A percentile compares a stretch with the other conserved stretches of the same genome.
Conservation (phyloP, 1,140 invertebrate species). For the Kradibia gibbosae region DNA sequence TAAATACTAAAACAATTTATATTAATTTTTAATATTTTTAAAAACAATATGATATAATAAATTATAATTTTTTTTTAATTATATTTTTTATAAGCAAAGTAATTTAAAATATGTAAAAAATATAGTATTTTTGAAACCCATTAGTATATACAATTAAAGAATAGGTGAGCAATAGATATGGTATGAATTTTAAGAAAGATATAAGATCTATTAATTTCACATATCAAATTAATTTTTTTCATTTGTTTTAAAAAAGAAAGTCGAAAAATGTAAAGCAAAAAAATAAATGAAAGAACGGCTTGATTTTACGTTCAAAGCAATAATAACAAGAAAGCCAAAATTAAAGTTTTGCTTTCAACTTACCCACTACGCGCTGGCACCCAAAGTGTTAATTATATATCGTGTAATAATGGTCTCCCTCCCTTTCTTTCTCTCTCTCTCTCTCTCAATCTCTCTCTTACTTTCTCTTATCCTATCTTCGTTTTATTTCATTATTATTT, state of each 20-base stretch:
- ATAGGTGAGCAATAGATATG: neutral
- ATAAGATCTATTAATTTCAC: slow-evolving; percentile 21
- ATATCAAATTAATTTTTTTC: slow-evolving; percentile 13
- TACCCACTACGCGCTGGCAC: slow-evolving; percentile 43
- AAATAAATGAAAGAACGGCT: neutral
- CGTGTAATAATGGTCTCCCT: slow-evolving; percentile 39
- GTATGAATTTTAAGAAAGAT: neutral
- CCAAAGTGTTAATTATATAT: slow-evolving; percentile 48
- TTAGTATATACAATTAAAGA: no score
- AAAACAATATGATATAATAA: no score
- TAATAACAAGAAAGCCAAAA: slow-evolving; percentile 38
- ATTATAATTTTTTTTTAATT: no score
- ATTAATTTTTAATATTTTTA: no score
- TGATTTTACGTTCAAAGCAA: slow-evolving; percentile 21
- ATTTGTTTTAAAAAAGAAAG: slow-evolving; percentile 12
- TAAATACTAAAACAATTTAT: no score
- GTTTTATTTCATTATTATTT: neutral
- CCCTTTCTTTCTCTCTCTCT: neutral
- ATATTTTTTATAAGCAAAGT: no score
- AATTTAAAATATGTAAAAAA: no score
- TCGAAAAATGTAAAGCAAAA: neutral
- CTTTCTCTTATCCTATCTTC: neutral
- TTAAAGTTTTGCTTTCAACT: slow-evolving; percentile 53
- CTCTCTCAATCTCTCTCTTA: neutral
- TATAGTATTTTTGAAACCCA: no score